phyloP scores from a whole-genome alignment of 2,113 vertebrate species.

The Phrynocephalus versicolor region DNA sequence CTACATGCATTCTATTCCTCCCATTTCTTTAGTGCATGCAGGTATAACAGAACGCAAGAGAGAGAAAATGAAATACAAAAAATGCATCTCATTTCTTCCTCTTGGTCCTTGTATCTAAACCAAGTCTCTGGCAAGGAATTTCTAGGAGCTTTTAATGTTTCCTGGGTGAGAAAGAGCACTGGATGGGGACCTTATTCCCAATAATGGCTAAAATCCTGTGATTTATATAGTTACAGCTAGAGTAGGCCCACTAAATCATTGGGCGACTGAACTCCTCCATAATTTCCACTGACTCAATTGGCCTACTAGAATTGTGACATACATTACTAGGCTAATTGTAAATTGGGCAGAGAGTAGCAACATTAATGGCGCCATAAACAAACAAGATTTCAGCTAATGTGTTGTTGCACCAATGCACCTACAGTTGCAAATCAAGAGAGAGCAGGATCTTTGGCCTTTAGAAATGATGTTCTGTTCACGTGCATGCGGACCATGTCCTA shows the following conservation, averaged over 20 bases:
- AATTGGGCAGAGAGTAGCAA: no score
- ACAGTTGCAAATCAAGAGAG: neutral
- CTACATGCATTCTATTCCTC: neutral
- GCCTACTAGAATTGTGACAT: no score
- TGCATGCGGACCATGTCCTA: neutral
- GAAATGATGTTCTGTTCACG: neutral
- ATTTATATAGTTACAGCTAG: no score
- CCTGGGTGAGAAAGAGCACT: neutral
- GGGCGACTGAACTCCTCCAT: no score
- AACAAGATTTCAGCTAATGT: no score
- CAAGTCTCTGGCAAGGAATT: neutral
- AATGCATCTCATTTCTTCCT: neutral
- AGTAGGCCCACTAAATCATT: no score
- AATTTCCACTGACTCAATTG: no score
- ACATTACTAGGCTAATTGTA: no score
- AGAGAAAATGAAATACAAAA: no score
- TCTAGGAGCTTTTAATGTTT: neutral
- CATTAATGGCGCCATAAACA: no score
- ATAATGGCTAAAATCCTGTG: neutral
- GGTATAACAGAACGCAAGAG: neutral
- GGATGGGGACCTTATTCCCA: neutral
- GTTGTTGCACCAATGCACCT: neutral
- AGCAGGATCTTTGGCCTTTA: neutral
- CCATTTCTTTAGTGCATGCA: neutral
- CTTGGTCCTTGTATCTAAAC: neutral